Evolutionary conservation across 2,888 invertebrate genomes (phyloP), one percentile per base, ranked within the genome.

Genomic region (Andrena marginata): DNA sequence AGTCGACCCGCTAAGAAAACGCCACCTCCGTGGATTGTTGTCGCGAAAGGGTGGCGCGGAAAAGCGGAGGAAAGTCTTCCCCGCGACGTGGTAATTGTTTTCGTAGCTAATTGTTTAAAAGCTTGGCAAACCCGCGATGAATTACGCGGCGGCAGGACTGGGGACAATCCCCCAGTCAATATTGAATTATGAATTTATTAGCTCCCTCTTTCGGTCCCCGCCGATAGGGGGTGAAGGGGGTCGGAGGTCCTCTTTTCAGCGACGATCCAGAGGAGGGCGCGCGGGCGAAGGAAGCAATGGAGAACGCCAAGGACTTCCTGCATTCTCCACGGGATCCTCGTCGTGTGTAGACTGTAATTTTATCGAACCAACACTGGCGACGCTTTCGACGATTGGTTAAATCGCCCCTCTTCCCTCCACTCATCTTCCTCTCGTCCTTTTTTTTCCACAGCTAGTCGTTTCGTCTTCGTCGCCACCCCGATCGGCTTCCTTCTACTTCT

Each of bases 121-220:
- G 90, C 91, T 91, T 88, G 88, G 90, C 87, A 90, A 92, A 90
- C 90, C 88, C 84, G 77, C 85, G 89, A 84, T 87, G 86, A 85
- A 89, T 88, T 89, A 86, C 89, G 85, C 84, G 77, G 82, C 63
- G 84, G 83, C 80, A 81, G 84, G 88, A 79, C 68, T 78, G 86
- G 75, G 85, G 90, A 91, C 91, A 91, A 90, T 92, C 90, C 89
- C 81, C 84, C 89, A 90, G 93, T 93, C 93, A 93, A 93, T 93
- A 93, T 93, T 93, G 92, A 93, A 91, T 91, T 92, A 93, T 92
- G 91, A 92, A 93, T 92, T 93, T 93, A 93, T 92, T 91, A 91
- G 88, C 89, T 87, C 86, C 89, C 85, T 77, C 77, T 76, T 82
- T 63, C 65, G 70, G 77, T 49, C 81, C 64, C 81, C 81, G 49